Percentiles rank a stretch among this genome's conserved stretches.
These are phyloP conservation scores for Trichogramma evanescens DNA, from an alignment of 2,888 invertebrate genomes.

Conservation along the genomic window DNA sequence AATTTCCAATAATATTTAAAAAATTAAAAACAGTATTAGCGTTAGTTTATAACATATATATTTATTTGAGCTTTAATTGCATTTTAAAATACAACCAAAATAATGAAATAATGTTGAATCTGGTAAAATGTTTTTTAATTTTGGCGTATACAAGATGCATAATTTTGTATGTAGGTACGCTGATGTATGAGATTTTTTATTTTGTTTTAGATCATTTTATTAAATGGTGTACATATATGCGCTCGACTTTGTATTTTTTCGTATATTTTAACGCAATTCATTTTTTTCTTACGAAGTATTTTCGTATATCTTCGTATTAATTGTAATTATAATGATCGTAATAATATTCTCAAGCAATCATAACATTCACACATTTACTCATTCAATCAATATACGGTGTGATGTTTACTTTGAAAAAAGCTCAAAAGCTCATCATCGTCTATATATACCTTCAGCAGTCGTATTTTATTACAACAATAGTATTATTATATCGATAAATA, in stretches of 20 bases:
- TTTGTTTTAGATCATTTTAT: neutral
- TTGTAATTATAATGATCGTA: too few species aligned
- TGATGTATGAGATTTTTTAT: slow-evolving; percentile 31
- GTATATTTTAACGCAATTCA: slow-evolving; percentile 19
- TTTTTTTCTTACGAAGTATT: slow-evolving; percentile 8
- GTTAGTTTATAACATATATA: slow-evolving; percentile 73
- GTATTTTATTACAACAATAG: slow-evolving; percentile 48
- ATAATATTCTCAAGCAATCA: too few species aligned
- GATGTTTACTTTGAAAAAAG: slow-evolving; percentile 27
- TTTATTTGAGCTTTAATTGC: slow-evolving; percentile 82
- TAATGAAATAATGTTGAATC: slow-evolving; percentile 74
- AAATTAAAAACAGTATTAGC: slow-evolving; percentile 8
- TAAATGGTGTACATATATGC: slow-evolving; percentile 19
- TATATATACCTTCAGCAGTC: slow-evolving; percentile 40
- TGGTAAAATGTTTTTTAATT: slow-evolving; percentile 65
- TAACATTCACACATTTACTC: too few species aligned
- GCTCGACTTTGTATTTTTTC: slow-evolving; percentile 21
- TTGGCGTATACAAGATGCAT: slow-evolving; percentile 74
- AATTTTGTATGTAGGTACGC: slow-evolving; percentile 50
- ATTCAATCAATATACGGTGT: neutral
- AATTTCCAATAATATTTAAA: neutral
- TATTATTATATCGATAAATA: slow-evolving; percentile 48
- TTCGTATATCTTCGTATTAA: neutral
- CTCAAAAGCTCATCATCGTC: slow-evolving; percentile 36
- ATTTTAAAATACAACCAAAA: slow-evolving; percentile 78